phyloP scores from a whole-genome alignment of 2,797 vertebrate genomes.

The Phataginus tetradactyla region DNA sequence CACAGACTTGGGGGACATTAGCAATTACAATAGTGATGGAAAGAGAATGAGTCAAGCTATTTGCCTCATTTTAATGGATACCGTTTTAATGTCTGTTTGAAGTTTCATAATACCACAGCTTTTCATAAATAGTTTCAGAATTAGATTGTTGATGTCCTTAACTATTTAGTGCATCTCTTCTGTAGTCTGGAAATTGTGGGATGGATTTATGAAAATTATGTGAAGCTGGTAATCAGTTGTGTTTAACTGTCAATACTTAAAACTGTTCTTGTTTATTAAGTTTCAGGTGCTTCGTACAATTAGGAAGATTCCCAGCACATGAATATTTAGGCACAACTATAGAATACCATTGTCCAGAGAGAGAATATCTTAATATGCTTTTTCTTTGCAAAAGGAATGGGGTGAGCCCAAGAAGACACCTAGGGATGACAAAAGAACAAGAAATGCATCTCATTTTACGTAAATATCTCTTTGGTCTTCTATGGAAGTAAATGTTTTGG shows the following conservation, averaged over 20 bases:
- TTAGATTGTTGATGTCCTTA: neutral
- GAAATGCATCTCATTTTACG: too few species aligned
- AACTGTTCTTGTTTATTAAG: constrained; percentile 26
- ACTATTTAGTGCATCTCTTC: neutral
- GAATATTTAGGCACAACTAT: constrained; percentile 25
- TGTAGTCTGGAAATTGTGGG: neutral
- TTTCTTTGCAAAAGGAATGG: neutral
- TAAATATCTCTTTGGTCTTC: neutral
- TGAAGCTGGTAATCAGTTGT: constrained; percentile 7
- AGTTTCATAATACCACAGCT: neutral
- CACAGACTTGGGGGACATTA: neutral
- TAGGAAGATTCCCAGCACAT: neutral
- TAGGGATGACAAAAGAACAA: neutral
- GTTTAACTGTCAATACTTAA: neutral
- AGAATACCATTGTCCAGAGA: neutral
- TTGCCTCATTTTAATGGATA: neutral
- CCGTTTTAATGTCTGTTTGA: neutral
- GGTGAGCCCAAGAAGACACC: neutral
- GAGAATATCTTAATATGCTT: neutral
- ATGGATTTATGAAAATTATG: neutral
- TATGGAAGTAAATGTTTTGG: neutral
- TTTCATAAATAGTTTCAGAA: constrained; percentile 9
- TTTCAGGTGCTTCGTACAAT: neutral
- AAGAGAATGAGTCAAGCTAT: neutral
- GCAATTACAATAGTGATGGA: neutral